These are phyloP conservation scores for Siphonodentalium dalli DNA, from an alignment of 2,888 invertebrate species.

Conservation along the genomic window DNA sequence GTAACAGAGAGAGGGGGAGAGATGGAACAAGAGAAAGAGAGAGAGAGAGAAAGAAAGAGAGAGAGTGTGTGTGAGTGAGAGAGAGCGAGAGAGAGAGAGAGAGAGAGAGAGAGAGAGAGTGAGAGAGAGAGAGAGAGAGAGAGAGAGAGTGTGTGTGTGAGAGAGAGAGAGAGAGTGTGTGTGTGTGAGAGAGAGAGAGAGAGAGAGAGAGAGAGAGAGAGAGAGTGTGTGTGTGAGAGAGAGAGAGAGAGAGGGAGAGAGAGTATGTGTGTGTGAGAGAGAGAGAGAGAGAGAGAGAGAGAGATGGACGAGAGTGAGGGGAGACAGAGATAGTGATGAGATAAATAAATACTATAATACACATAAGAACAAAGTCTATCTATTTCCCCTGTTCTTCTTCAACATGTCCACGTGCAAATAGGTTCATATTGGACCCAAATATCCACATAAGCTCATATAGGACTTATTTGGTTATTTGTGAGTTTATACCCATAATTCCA, in stretches of 20 bases:
- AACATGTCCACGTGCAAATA: no score
- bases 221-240: not conserved
- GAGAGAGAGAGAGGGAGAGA: slow-evolving; percentile 3
- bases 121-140: slow-evolving; percentile 3
- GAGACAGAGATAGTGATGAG: not conserved
- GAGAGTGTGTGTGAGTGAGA: not conserved
- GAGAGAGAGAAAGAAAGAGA: slow-evolving; percentile 3
- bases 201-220: slow-evolving; percentile 4
- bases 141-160: not conserved
- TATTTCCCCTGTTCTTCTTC: no score
- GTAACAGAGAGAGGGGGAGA: slow-evolving; percentile 2
- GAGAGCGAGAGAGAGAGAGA: no score
- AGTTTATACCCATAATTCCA: no score
- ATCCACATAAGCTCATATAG: no score
- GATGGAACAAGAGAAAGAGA: no score
- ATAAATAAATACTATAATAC: no score
- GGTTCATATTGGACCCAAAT: no score
- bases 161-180: slow-evolving; percentile 1
- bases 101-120: slow-evolving; percentile 3
- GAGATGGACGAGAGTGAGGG: no score
- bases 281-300: not conserved
- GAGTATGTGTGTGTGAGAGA: not conserved
- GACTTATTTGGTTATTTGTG: no score
- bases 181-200: slow-evolving; percentile 1
- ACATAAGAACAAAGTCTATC: no score